phyloP scores from a whole-genome alignment of 2,888 invertebrate species.

The Tridacna gigas region DNA sequence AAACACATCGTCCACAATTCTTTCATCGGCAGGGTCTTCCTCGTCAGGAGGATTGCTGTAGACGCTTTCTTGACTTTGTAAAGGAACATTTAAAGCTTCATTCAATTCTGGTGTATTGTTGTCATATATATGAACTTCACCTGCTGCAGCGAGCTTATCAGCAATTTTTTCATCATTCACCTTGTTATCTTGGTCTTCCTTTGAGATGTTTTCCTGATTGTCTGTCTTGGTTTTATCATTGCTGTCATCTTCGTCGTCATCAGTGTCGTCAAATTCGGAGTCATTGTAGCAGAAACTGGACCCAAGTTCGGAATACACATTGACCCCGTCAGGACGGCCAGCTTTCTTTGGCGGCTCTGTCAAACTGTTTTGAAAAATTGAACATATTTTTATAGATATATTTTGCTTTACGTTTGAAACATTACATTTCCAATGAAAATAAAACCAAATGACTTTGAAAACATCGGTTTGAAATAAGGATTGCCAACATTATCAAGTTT shows the following conservation, averaged over 20 bases:
- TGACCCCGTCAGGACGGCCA: neutral
- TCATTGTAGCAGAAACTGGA: slow-evolving; percentile 30
- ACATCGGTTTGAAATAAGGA: no score
- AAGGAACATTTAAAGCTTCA: neutral
- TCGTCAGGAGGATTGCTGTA: slow-evolving; percentile 20
- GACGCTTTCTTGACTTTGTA: neutral
- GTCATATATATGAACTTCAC: neutral
- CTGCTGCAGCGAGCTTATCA: neutral
- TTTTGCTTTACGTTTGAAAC: no score
- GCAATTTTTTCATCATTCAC: neutral
- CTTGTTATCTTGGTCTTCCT: slow-evolving; percentile 2
- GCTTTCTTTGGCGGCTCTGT: neutral
- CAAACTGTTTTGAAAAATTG: slow-evolving; percentile 1
- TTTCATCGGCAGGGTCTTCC: slow-evolving; percentile 10
- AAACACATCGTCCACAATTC: slow-evolving; percentile 3
- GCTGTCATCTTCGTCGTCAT: slow-evolving; percentile 4
- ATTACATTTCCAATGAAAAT: no score
- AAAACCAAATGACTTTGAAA: no score
- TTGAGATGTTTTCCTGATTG: neutral
- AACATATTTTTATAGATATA: neutral
- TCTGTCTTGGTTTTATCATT: neutral
- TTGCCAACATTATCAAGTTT: no score
- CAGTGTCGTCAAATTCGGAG: slow-evolving; percentile 26
- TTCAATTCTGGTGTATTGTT: neutral
- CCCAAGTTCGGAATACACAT: slow-evolving; percentile 30